phyloP scores from a whole-genome alignment of 1,140 invertebrate genomes.

The Oryctes rhinoceros region DNA sequence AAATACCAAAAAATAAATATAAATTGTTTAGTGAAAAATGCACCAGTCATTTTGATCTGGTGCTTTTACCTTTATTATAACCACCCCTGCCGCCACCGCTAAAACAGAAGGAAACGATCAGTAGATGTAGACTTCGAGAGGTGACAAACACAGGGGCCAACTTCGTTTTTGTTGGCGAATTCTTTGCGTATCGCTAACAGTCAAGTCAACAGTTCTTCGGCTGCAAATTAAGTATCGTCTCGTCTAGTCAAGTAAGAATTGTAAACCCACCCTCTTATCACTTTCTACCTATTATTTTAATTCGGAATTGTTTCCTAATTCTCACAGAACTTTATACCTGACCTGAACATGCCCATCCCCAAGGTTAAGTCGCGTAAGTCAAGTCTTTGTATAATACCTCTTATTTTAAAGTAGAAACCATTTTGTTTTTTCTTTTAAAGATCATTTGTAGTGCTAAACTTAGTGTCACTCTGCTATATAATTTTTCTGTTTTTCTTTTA shows the following conservation, averaged over 20 bases:
- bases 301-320: not conserved
- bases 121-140: constrained; percentile 52
- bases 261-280: not conserved
- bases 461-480: constrained; percentile 6
- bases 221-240: constrained; percentile 41
- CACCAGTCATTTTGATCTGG: constrained; percentile 53
- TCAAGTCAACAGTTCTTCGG: constrained; percentile 45
- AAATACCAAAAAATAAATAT: constrained; percentile 47
- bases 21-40: constrained; percentile 55
- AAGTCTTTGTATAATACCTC: constrained; percentile 12
- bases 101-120: constrained; percentile 59
- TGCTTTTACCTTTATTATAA: constrained; percentile 61
- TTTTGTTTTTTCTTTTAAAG: constrained; percentile 11
- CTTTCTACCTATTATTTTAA: not conserved
- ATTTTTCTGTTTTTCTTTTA: not conserved
- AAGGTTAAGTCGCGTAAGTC: not conserved
- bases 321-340: not conserved
- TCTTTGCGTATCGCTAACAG: constrained; percentile 42
- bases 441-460: constrained; percentile 34
- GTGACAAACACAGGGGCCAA: constrained; percentile 49
- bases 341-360: not conserved
- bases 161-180: constrained; percentile 45
- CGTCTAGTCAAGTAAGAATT: not conserved
- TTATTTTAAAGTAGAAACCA: not conserved
- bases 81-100: constrained; percentile 59